These are phyloP conservation scores for Spinus pinus DNA, from an alignment of 2,797 vertebrate genomes.

Conservation along the genomic window DNA sequence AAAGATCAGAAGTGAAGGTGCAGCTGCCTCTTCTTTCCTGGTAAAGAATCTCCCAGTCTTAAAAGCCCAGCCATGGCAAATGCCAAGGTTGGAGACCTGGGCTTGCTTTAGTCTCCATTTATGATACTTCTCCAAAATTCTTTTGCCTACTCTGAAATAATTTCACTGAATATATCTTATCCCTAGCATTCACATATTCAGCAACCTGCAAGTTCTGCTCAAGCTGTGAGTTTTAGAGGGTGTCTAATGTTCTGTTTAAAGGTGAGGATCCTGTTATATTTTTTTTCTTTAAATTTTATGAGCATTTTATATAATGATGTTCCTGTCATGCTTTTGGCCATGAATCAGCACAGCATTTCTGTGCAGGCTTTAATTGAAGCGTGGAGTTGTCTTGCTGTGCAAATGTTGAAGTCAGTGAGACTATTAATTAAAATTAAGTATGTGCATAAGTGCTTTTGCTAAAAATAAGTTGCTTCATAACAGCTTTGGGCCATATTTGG, in stretches of 20 bases:
- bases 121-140: neutral
- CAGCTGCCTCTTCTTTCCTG: neutral
- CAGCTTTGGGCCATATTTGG: constrained; percentile 31
- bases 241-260: neutral
- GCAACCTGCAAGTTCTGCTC: neutral
- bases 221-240: neutral
- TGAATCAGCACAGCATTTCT: constrained; percentile 56
- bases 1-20: neutral
- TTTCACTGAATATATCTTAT: neutral
- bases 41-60: neutral
- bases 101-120: rapidly evolving
- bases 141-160: neutral
- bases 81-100: neutral
- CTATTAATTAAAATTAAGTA: constrained; percentile 64
- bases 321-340: constrained; percentile 50
- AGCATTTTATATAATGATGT: constrained; percentile 7
- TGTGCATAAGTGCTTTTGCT: constrained; percentile 49
- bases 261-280: neutral
- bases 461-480: constrained; percentile 53
- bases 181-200: neutral
- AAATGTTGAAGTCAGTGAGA: constrained; percentile 43
- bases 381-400: constrained; percentile 46
- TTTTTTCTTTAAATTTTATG: neutral
- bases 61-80: neutral
- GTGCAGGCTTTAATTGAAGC: constrained; percentile 44